A percentile compares a stretch with the other conserved stretches of the same genome.
Evolutionary conservation across 2,797 vertebrate genomes (phyloP).

Genomic region (Acanthiza pusilla): DNA sequence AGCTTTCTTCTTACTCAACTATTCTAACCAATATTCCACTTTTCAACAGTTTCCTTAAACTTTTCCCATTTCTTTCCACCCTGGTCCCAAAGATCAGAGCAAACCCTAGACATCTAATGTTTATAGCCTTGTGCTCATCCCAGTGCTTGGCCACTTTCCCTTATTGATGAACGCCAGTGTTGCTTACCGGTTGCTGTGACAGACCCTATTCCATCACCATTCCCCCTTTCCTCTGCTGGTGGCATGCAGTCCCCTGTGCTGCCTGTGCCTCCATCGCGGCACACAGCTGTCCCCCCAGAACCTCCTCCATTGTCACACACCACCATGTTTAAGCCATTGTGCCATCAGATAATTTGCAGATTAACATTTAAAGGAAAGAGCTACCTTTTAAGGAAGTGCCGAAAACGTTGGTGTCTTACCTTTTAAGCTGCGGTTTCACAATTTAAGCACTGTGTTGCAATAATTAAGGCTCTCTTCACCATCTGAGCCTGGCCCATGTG

Average conservation of each 20-base stretch:
- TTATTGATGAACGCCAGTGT: neutral
- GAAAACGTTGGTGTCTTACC: neutral
- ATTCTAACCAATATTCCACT: neutral
- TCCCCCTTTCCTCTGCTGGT: neutral
- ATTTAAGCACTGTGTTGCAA: neutral
- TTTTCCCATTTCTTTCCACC: neutral
- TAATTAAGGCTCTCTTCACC: neutral
- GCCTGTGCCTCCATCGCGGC: neutral
- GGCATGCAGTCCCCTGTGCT: no score
- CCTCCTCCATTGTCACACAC: neutral
- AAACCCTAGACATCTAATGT: neutral
- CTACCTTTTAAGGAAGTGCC: neutral
- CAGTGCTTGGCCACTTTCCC: neutral
- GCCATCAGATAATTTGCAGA: neutral
- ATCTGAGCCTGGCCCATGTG: accelerated
- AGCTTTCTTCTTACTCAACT: neutral
- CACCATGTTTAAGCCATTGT: accelerated
- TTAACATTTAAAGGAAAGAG: neutral
- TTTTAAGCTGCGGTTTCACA: neutral
- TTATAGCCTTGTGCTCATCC: accelerated
- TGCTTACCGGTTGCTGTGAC: neutral
- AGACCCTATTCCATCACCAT: neutral
- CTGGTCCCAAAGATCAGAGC: neutral
- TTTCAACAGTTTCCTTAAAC: neutral
- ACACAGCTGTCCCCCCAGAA: neutral